phyloP scores from a whole-genome alignment of 2,888 invertebrate genomes.

The Euzetes globulus region DNA sequence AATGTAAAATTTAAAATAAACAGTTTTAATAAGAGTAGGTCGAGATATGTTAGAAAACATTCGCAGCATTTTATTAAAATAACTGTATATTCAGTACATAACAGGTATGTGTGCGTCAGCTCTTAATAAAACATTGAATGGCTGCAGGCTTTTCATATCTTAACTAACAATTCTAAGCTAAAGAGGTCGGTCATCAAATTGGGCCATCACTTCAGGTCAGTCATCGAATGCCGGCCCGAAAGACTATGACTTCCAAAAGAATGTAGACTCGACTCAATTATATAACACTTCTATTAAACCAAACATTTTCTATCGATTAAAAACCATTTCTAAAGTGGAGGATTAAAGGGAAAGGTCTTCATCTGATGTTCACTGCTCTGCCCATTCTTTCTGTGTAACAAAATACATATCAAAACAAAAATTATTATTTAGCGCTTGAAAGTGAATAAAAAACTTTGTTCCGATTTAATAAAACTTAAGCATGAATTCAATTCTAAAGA shows the following conservation, averaged over 20 bases:
- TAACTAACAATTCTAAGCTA: conserved; percentile 11
- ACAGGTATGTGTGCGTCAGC: not conserved
- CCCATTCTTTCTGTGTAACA: too few species aligned
- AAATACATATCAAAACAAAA: too few species aligned
- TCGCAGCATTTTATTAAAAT: not conserved
- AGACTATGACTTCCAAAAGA: conserved; percentile 3
- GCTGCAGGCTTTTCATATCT: conserved; percentile 2
- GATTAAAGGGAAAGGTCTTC: too few species aligned
- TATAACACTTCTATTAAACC: too few species aligned
- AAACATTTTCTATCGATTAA: too few species aligned
- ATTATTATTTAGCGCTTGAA: too few species aligned
- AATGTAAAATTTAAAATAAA: conserved; percentile 19
- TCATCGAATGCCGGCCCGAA: conserved; percentile 3
- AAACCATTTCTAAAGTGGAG: too few species aligned
- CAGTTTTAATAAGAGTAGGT: conserved; percentile 19
- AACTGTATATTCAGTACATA: conserved; percentile 4
- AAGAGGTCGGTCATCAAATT: conserved; percentile 31
- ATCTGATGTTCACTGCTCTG: too few species aligned
- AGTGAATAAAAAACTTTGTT: too few species aligned
- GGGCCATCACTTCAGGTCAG: conserved; percentile 23
- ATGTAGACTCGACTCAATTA: not conserved
- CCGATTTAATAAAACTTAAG: too few species aligned
- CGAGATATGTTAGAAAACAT: conserved; percentile 7
- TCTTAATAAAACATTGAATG: not conserved
- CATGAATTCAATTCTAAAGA: too few species aligned